These are phyloP conservation scores for Halictus ligatus DNA, from an alignment of 2,888 invertebrate genomes.

Conservation along the genomic window DNA sequence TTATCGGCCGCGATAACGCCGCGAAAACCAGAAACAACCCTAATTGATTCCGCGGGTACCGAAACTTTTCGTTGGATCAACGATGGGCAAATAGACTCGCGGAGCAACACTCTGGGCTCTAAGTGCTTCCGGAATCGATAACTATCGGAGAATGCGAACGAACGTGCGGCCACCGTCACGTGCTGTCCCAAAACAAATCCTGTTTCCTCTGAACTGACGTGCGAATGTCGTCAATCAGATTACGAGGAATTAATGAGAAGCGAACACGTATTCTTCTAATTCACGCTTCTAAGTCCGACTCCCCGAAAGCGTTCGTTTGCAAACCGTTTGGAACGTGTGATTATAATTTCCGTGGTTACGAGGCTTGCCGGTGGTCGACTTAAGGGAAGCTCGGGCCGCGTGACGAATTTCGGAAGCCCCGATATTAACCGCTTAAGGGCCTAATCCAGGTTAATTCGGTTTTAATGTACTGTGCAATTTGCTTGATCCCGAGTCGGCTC, in stretches of 20 bases:
- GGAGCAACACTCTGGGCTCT: neutral
- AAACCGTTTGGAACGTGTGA: neutral
- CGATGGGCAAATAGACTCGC: neutral
- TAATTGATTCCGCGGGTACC: neutral
- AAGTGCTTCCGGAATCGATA: conserved; percentile 18
- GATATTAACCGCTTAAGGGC: neutral
- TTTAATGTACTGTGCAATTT: neutral
- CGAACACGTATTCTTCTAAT: neutral
- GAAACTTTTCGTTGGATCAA: neutral
- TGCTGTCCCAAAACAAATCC: conserved; percentile 18
- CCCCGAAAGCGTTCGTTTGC: neutral
- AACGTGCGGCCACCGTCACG: conserved; percentile 1
- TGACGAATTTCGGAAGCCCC: conserved; percentile 7
- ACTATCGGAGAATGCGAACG: neutral
- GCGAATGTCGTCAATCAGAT: neutral
- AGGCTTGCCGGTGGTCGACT: neutral
- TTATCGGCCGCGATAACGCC: conserved; percentile 25
- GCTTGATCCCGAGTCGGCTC: neutral
- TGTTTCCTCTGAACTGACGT: neutral
- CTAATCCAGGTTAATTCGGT: conserved; percentile 11
- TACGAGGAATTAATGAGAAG: neutral
- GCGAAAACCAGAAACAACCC: neutral
- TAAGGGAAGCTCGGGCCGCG: neutral
- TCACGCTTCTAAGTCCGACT: neutral
- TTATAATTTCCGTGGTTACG: neutral